phyloP scores from a whole-genome alignment of 2,113 vertebrate genomes.

The Telmatochromis sp. region DNA sequence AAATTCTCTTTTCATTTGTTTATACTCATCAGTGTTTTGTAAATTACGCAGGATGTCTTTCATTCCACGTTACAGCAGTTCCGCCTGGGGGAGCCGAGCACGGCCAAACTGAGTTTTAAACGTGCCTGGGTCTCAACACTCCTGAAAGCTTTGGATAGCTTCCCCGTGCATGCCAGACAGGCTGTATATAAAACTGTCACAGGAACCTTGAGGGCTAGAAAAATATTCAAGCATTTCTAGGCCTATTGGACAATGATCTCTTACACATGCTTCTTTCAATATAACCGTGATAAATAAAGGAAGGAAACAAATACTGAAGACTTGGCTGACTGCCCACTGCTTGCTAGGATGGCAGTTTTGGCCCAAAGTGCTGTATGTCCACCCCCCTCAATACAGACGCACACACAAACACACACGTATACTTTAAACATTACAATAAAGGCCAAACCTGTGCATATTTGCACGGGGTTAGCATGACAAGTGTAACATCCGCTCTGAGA shows the following conservation, averaged over 20 bases:
- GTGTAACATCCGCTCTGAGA: conserved; percentile 29
- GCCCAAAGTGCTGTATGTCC: background rate
- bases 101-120: conserved; percentile 38
- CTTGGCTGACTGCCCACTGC: conserved; percentile 41
- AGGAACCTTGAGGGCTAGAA: conserved; percentile 54
- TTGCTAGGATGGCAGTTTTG: conserved; percentile 55
- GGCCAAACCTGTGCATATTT: conserved; percentile 30
- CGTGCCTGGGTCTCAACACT: conserved; percentile 50
- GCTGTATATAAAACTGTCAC: conserved; percentile 69
- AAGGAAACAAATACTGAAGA: conserved; percentile 58
- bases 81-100: background rate
- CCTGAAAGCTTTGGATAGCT: conserved; percentile 57
- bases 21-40: background rate
- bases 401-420: background rate
- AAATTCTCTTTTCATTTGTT: background rate
- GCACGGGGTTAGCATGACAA: conserved; percentile 38
- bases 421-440: background rate
- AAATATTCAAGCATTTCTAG: conserved; percentile 59
- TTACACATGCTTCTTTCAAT: conserved; percentile 58
- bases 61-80: conserved; percentile 4
- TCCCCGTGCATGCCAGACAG: conserved; percentile 51
- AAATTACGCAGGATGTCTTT: conserved; percentile 20
- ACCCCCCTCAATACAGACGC: background rate
- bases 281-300: conserved; percentile 65
- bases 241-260: conserved; percentile 54